Evolutionary conservation across 2,797 vertebrate genomes (phyloP).

Genomic region (Gymnocypris eckloni): DNA sequence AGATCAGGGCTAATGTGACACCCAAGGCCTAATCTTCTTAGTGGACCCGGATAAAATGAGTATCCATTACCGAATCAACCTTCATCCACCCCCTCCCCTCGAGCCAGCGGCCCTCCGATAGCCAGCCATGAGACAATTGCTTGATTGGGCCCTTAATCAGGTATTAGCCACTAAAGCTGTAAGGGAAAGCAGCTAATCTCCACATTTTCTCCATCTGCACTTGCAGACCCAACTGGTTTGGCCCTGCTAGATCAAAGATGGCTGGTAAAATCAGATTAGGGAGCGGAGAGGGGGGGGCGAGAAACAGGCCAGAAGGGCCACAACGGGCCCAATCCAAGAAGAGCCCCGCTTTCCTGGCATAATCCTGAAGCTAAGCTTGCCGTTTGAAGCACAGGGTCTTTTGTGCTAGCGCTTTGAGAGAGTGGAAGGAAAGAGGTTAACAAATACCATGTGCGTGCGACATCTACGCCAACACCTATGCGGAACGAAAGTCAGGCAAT

Average conservation of each 20-base stretch:
- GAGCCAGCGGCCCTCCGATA: slow-evolving; percentile 88
- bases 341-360: slow-evolving; percentile 64
- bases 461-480: background rate
- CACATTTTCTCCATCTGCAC: slow-evolving; percentile 97
- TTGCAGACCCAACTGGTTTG: slow-evolving; percentile 86
- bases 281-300: slow-evolving; percentile 76
- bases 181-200: slow-evolving; percentile 94
- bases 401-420: slow-evolving; percentile 50
- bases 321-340: slow-evolving; percentile 75
- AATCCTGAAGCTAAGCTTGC: slow-evolving; percentile 51
- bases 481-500: background rate
- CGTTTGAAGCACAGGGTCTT: slow-evolving; percentile 54
- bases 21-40: slow-evolving; percentile 99
- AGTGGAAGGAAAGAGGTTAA: slow-evolving; percentile 23
- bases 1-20: slow-evolving; percentile 96
- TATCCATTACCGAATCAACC: slow-evolving; percentile 99
- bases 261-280: slow-evolving; percentile 93
- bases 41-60: slow-evolving; percentile 95
- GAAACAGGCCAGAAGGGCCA: slow-evolving; percentile 75
- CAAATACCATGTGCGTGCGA: slow-evolving; percentile 14
- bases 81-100: slow-evolving; percentile 82
- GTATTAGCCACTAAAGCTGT: slow-evolving; percentile 95
- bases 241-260: slow-evolving; percentile 93
- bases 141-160: slow-evolving; percentile 94
- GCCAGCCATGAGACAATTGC: slow-evolving; percentile 92